Evolutionary conservation across 1,140 invertebrate species (phyloP), one percentile per base, ranked within the genome.

Genomic region (Heliothis subflexa): DNA sequence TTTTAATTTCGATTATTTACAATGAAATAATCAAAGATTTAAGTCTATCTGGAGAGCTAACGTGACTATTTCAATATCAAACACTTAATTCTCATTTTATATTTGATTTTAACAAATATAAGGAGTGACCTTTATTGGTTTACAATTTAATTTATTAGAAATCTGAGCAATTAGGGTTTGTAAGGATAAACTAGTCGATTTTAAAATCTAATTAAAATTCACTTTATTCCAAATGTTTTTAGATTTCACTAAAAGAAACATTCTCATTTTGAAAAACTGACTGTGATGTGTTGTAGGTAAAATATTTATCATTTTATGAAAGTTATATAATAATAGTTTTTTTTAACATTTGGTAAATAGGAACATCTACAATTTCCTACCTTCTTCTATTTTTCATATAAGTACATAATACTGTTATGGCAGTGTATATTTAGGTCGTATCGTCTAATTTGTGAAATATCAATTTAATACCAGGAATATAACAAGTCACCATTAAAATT

Each of bases 51-150:
- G 1, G 13, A 33, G 25, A 66, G 40, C 62, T 47, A 66, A 47
- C 16, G 18, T 66, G 16, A 18, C 59, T 40, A 13, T 49, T 66
- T 47, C 25, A 70, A 70, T 54, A 70, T 70, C 49, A 70, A 52
- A 52, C 49, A 13, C 49, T 52, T 70, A 1, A 13, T 12, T 59
- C 57, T 55, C 59, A 25, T 9, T 40, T 40, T 40, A n/a, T 47
- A 47, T 40, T 55, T 57, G 54, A 73, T 59, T 47, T 49, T 40
- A 57, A 59, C 33, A 40, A 40, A 68, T 68, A 73, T 73, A 73
- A 73, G 71, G n/a, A n/a, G 71, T 45, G 54, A 73, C 71, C n/a
- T n/a, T n/a, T n/a, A n/a, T 59, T 73, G 33, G 52, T 73, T 12
- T 71, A 21, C n/a, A 68, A 68, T 14, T 28, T 55, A 54, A 71